phyloP scores from a whole-genome alignment of 2,113 vertebrate genomes.

The Thomomys bottae region DNA sequence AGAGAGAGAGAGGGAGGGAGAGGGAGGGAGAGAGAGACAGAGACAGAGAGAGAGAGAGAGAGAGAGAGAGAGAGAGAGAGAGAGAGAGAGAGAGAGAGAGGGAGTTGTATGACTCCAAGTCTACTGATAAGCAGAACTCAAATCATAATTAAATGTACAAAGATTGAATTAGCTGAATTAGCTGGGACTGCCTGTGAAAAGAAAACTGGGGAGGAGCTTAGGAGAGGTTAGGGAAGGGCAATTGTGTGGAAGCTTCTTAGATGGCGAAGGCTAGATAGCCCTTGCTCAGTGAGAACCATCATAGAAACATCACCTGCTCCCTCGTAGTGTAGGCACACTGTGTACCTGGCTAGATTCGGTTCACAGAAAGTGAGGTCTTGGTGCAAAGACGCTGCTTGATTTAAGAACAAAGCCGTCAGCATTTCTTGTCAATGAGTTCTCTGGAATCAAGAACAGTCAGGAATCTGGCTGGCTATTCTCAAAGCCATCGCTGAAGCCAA shows the following conservation, averaged over 20 bases:
- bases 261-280: not conserved
- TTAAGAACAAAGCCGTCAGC: not conserved
- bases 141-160: not conserved
- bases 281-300: not conserved
- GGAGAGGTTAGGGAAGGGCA: not conserved
- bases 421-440: not conserved
- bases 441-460: not conserved
- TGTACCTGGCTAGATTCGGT: fast-evolving
- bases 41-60: no score
- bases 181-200: no score
- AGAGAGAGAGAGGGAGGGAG: not conserved
- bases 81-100: not conserved
- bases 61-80: no score
- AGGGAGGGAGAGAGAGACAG: not conserved
- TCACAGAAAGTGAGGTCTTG: not conserved
- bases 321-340: no score
- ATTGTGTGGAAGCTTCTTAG: not conserved
- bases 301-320: fast-evolving
- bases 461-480: not conserved
- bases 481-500: not conserved
- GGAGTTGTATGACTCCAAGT: not conserved
- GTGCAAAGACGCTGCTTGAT: not conserved
- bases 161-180: not conserved
- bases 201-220: not conserved
- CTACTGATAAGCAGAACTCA: not conserved